Evolutionary conservation across 2,888 invertebrate genomes (phyloP).

Genomic region (Sphinx pinastri): DNA sequence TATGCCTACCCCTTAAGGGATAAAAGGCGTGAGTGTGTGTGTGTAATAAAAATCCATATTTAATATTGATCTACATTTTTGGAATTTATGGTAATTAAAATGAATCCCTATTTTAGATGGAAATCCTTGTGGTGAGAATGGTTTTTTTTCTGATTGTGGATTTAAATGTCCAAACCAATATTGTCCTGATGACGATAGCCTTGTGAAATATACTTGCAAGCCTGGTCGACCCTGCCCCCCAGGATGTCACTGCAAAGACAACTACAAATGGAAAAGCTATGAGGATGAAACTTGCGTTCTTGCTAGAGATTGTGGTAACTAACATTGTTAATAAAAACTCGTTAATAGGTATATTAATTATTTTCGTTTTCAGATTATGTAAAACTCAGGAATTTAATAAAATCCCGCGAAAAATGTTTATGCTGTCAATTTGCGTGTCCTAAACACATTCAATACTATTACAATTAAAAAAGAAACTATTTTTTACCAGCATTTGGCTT

Average conservation of each 20-base stretch:
- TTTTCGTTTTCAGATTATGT: too few species aligned
- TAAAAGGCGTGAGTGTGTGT: too few species aligned
- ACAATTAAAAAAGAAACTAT: too few species aligned
- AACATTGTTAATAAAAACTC: not conserved
- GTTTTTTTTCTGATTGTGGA: slow-evolving; percentile 47
- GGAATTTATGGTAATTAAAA: not conserved
- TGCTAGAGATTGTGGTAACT: slow-evolving; percentile 56
- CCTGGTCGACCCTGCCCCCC: slow-evolving; percentile 49
- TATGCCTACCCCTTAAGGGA: too few species aligned
- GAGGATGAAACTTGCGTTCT: slow-evolving; percentile 48
- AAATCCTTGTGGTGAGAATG: slow-evolving; percentile 51
- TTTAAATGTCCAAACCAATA: slow-evolving; percentile 49
- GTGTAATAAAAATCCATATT: too few species aligned
- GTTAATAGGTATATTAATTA: too few species aligned
- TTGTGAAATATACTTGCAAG: slow-evolving; percentile 42
- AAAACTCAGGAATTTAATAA: not conserved
- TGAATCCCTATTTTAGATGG: slow-evolving; percentile 42
- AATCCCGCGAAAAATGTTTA: not conserved
- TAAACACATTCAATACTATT: too few species aligned
- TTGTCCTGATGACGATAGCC: slow-evolving; percentile 50
- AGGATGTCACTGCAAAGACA: slow-evolving; percentile 52
- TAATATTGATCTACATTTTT: too few species aligned
- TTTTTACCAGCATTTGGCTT: too few species aligned
- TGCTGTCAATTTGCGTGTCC: too few species aligned
- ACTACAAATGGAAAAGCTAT: slow-evolving; percentile 43